phyloP scores from a whole-genome alignment of 2,113 vertebrate genomes.

The Larimichthys crocea region DNA sequence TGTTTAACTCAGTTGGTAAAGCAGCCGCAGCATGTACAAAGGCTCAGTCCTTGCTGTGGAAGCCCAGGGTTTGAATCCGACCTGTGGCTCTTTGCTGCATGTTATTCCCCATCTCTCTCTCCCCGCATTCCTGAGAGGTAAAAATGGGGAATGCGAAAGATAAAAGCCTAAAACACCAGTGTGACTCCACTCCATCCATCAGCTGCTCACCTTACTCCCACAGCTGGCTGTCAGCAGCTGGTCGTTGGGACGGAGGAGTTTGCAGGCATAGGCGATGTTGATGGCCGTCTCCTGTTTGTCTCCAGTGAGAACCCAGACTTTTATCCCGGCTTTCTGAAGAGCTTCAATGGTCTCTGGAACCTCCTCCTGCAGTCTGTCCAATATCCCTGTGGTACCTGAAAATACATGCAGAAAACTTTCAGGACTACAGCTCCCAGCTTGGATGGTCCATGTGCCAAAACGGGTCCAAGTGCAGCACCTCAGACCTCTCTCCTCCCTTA shows the following conservation, averaged over 20 bases:
- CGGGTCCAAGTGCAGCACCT: too few species aligned
- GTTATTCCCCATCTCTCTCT: too few species aligned
- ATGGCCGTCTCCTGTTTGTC: slow-evolving; percentile 97
- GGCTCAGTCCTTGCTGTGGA: too few species aligned
- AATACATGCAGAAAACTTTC: neutral
- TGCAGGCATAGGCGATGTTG: slow-evolving; percentile 93
- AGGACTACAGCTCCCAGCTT: neutral
- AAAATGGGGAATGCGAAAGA: too few species aligned
- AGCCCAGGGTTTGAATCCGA: too few species aligned
- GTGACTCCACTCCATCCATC: neutral
- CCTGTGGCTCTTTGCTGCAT: too few species aligned
- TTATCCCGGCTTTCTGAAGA: slow-evolving; percentile 91
- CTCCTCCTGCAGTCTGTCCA: slow-evolving; percentile 94
- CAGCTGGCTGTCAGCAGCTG: slow-evolving; percentile 87
- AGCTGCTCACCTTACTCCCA: slow-evolving; percentile 84
- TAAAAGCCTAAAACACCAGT: neutral
- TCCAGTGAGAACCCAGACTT: slow-evolving; percentile 96
- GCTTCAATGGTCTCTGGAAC: slow-evolving; percentile 93
- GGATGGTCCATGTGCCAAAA: too few species aligned
- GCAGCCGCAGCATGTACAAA: too few species aligned
- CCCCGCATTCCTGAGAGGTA: too few species aligned
- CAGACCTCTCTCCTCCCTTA: too few species aligned
- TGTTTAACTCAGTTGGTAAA: too few species aligned
- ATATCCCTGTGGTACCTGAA: slow-evolving; percentile 93
- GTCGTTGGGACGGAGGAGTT: slow-evolving; percentile 86